Conservation (phyloP, 2,888 invertebrate genomes). For the Drosophila falleni region DNA sequence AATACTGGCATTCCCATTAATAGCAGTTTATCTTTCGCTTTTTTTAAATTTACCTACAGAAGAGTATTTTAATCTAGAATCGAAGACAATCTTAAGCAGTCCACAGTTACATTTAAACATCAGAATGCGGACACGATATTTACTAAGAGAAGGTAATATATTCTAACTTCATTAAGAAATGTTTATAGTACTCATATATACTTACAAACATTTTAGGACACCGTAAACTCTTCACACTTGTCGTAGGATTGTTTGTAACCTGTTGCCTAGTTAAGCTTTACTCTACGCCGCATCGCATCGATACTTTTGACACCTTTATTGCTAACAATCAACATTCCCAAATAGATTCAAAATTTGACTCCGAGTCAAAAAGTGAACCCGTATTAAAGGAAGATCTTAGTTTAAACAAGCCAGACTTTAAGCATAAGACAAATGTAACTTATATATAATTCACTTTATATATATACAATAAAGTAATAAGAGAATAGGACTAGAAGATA, state of each 20-base stretch:
- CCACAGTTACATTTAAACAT: background rate
- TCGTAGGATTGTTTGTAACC: conserved; percentile 26
- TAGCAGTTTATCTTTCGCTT: too few relatives aligned
- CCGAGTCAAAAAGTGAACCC: too few relatives aligned
- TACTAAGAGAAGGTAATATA: background rate
- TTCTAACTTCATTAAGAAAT: background rate
- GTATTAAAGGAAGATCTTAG: background rate
- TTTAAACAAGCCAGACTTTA: background rate
- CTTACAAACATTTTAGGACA: conserved; percentile 2
- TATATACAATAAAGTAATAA: too few relatives aligned
- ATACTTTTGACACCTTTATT: conserved; percentile 31
- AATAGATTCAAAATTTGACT: background rate
- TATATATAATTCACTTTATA: background rate
- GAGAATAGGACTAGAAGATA: too few relatives aligned
- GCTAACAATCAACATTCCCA: background rate
- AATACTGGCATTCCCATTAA: background rate
- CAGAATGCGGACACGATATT: conserved; percentile 9
- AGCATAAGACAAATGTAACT: background rate
- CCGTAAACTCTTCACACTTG: background rate
- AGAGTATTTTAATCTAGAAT: too few relatives aligned
- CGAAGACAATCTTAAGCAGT: background rate
- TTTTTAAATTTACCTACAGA: too few relatives aligned
- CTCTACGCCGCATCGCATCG: conserved; percentile 19
- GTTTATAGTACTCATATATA: too few relatives aligned
- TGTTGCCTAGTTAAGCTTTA: conserved; percentile 26